Base-by-base conservation (phyloP, 2,797 vertebrate species). In the Syngnathus rostellatus region DNA sequence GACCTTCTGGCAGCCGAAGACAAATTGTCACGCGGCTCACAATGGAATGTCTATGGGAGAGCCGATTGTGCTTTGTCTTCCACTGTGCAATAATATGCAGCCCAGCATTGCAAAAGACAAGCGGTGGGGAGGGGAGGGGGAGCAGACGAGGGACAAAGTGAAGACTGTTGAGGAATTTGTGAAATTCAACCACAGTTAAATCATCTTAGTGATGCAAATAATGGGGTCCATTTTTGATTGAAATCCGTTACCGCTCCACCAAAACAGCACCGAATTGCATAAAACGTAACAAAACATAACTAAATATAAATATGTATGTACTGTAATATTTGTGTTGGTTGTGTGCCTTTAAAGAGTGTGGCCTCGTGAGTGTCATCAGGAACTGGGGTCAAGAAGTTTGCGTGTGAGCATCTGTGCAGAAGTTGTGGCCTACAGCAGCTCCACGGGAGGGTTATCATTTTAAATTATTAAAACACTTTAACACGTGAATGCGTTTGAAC, bases 41-140 rank as follows among this genome's bases (percentile, higher is more conserved):
- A 91, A 91, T 88, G 81, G 85, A 75, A 77, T 68, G 83, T 77
- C 82, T 90, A 83, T 90, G 75, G 80, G 62, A 76, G 80, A 62
- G 77, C 74, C 59, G 73, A 90, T 90, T 90, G 89, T 90, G 81
- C 89, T 87, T 91, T 91, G 89, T 91, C 82, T 74, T 62, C 51
- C 67, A 60, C 59, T 5, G 74, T 81, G 75, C 82, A 90, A 90
- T 87, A 88, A 85, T 85, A 84, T 85, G 85, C 83, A 68, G 82
- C 73, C 77, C 77, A 72, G 80, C 78, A 77, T 81, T 82, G 83
- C 78, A 78, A 81, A 31, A 81, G 83, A 68, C 72, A 74, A 74
- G 71, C 1, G 48, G 50, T 7, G 10, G 0, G 72, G 76, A 75
- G 71, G 73, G 67, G 60, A 79, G 73, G 76, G 0, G 74, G 74